Percentiles rank a stretch among this genome's conserved stretches.
Evolutionary conservation across 2,888 invertebrate genomes (phyloP).

Genomic region (Biston betularia): DNA sequence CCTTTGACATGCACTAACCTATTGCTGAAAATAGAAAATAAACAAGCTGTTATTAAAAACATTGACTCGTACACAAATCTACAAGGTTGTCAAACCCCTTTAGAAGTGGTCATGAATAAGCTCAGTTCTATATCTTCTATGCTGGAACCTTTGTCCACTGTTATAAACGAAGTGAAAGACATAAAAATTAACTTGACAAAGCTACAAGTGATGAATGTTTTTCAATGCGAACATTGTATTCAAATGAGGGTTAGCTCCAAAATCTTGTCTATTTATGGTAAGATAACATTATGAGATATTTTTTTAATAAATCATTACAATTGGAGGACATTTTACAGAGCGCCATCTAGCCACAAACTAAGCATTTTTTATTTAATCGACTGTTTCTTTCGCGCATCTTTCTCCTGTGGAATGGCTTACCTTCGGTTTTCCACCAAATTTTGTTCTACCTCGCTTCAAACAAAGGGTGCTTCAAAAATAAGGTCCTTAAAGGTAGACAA

Average conservation of each 20-base stretch:
- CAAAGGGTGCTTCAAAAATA: too few relatives aligned
- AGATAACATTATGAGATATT: too few relatives aligned
- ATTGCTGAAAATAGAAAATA: neutral
- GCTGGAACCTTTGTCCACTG: constrained; percentile 14
- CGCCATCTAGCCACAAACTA: too few relatives aligned
- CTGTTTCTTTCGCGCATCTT: too few relatives aligned
- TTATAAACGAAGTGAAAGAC: constrained; percentile 16
- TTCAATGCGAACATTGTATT: neutral
- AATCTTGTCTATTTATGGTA: constrained; percentile 11
- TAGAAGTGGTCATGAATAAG: constrained; percentile 1
- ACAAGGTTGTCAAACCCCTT: neutral
- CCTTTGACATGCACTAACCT: neutral
- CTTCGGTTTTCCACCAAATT: too few relatives aligned
- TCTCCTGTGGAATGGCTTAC: too few relatives aligned
- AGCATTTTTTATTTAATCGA: too few relatives aligned
- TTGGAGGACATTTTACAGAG: too few relatives aligned
- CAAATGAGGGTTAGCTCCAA: neutral
- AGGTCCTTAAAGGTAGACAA: too few relatives aligned
- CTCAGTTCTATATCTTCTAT: constrained; percentile 4
- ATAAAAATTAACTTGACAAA: constrained; percentile 19
- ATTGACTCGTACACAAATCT: neutral
- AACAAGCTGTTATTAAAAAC: neutral
- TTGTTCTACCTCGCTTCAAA: too few relatives aligned
- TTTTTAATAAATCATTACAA: too few relatives aligned
- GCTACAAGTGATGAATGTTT: neutral